Evolutionary conservation across 2,113 vertebrate species (phyloP), one percentile per base, ranked within the genome.

Genomic region (Sebastes schlegelii): DNA sequence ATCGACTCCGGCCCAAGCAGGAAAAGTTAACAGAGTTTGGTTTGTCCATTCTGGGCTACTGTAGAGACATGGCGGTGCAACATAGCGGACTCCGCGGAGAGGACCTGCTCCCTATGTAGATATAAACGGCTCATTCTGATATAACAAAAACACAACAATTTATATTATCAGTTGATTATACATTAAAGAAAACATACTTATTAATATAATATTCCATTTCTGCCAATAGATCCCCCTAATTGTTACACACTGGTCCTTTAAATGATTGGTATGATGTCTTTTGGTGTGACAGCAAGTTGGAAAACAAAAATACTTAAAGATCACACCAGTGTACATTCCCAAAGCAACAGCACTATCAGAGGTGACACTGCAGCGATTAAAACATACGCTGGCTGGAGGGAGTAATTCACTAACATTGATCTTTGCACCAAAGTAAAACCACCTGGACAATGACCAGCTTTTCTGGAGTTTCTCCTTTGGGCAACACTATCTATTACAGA

Each of bases 351-450:
- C 14, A 3, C 49, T 23, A 54, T 79, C 64, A 66, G 60, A 74
- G 62, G 74, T 71, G 77, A 82, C 75, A 76, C 45, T 65, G 58
- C 55, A 81, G 74, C 19, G 21, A 79, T 84, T 86, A 74, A 72
- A 79, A 81, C 43, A 52, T 26, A 71, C n/a, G 52, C 42, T 48
- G 57, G 46, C 73, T 86, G 64, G 21, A 86, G 81, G 80, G 69
- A 81, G 65, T 66, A 64, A 84, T 66, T 81, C 68, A 73, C n/a
- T 21, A 48, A 48, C 80, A 78, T 69, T 84, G 54, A 86, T 85
- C 54, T 51, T 40, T 40, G n/a, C 16, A 23, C 52, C 68, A 63
- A 45, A 83, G 45, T 52, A 62, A 84, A 78, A 73, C 40, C 62
- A 84, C 58, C 48, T 65, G 72, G 52, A 82, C 75, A 80, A 3